Evolutionary conservation across 2,888 invertebrate species (phyloP).

Genomic region (Mesorhabditis sp.): DNA sequence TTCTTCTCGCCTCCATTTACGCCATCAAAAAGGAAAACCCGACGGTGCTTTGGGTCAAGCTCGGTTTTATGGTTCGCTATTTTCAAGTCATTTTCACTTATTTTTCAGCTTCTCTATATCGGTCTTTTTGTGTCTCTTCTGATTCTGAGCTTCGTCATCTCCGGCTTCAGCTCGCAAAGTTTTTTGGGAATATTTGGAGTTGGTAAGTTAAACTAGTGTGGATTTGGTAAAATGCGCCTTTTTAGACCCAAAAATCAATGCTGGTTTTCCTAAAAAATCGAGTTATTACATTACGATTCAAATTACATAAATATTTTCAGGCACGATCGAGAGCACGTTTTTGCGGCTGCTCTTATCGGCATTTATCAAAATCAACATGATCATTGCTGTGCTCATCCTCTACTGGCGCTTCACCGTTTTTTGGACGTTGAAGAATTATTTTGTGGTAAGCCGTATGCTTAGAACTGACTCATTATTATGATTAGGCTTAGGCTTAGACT

Average conservation of each 20-base stretch:
- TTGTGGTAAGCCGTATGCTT: background rate
- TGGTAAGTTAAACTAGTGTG: background rate
- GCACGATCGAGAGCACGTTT: background rate
- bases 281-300: too few relatives aligned
- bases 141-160: background rate
- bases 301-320: background rate
- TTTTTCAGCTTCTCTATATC: background rate
- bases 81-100: background rate
- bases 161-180: background rate
- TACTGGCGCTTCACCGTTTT: background rate
- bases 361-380: conserved; percentile 1
- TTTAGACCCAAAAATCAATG: background rate
- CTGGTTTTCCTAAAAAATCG: too few relatives aligned
- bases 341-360: background rate
- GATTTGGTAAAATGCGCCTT: background rate
- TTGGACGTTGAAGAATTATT: conserved; percentile 2
- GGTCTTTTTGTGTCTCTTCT: background rate
- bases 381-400: background rate
- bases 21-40: background rate
- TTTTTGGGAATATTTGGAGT: conserved; percentile 5
- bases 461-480: too few relatives aligned
- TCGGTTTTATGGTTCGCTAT: background rate
- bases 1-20: background rate
- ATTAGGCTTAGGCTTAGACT: too few relatives aligned
- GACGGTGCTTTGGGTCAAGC: background rate